Evolutionary conservation across 2,797 vertebrate species (phyloP).

Genomic region (Clarias platycephalus): DNA sequence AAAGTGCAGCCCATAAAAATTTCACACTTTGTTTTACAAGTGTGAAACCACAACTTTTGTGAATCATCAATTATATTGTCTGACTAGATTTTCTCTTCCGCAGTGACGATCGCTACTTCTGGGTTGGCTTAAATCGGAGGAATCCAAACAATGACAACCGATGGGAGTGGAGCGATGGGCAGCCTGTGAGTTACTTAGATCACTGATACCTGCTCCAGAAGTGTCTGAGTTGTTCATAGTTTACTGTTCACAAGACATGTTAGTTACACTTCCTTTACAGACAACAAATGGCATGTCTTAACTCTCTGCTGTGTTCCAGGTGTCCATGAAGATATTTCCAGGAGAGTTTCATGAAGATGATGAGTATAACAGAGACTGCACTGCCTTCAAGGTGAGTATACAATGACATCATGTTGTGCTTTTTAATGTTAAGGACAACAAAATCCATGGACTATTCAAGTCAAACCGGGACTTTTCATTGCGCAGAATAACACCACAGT

Average conservation of each 20-base stretch:
- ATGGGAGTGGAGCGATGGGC: slow-evolving; percentile 91
- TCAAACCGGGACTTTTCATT: too few relatives aligned
- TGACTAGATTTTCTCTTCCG: slow-evolving; percentile 53
- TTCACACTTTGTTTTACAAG: neutral
- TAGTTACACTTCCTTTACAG: neutral
- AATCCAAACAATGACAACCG: slow-evolving; percentile 82
- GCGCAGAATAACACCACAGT: too few relatives aligned
- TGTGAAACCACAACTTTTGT: neutral
- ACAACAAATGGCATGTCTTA: neutral
- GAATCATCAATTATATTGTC: neutral
- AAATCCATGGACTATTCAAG: too few relatives aligned
- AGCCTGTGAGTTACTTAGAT: slow-evolving; percentile 79
- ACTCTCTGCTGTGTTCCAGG: slow-evolving; percentile 68
- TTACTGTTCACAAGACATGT: neutral
- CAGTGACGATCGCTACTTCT: slow-evolving; percentile 87
- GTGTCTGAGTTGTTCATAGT: neutral
- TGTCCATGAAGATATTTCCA: slow-evolving; percentile 79
- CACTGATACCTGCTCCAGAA: neutral
- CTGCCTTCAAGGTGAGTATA: slow-evolving; percentile 84
- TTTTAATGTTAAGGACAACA: neutral
- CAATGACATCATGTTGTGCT: neutral
- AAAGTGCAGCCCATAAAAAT: neutral
- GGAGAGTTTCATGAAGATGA: slow-evolving; percentile 82
- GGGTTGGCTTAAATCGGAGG: slow-evolving; percentile 93
- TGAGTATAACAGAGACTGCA: slow-evolving; percentile 84